phyloP scores from a whole-genome alignment of 2,888 invertebrate species.

The Lasioglossum villosulum region DNA sequence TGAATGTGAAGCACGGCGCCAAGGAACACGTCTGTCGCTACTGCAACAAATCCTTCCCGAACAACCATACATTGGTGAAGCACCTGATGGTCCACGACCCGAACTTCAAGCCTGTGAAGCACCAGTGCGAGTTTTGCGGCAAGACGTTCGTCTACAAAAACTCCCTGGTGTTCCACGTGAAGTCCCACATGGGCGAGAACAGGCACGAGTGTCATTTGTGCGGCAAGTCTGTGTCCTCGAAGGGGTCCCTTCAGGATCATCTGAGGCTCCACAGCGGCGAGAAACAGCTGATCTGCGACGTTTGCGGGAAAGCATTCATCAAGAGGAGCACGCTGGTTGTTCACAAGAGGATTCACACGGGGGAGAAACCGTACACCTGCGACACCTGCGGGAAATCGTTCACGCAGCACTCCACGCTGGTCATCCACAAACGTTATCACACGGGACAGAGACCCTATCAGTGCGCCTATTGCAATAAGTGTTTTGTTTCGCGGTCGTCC shows the following conservation, averaged over 20 bases:
- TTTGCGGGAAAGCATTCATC: slow-evolving; percentile 84
- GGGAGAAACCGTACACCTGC: slow-evolving; percentile 84
- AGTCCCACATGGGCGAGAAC: slow-evolving; percentile 81
- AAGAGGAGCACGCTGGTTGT: slow-evolving; percentile 83
- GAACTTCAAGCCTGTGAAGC: slow-evolving; percentile 78
- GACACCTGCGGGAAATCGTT: slow-evolving; percentile 84
- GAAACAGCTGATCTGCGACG: slow-evolving; percentile 82
- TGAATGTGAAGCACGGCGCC: slow-evolving; percentile 81
- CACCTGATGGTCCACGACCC: slow-evolving; percentile 79
- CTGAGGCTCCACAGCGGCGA: slow-evolving; percentile 83
- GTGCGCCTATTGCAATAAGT: slow-evolving; percentile 81
- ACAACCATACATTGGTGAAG: slow-evolving; percentile 76
- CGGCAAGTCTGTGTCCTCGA: slow-evolving; percentile 82
- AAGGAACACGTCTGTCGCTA: slow-evolving; percentile 79
- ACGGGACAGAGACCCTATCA: slow-evolving; percentile 84
- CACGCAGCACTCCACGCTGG: slow-evolving; percentile 83
- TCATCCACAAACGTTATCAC: slow-evolving; percentile 84
- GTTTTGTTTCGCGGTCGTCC: slow-evolving; percentile 83
- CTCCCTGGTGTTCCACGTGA: slow-evolving; percentile 81
- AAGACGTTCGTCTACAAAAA: slow-evolving; percentile 83
- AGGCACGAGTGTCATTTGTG: slow-evolving; percentile 83
- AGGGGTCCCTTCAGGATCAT: slow-evolving; percentile 83
- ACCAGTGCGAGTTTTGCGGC: slow-evolving; percentile 82
- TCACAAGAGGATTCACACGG: slow-evolving; percentile 84
- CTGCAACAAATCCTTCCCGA: slow-evolving; percentile 78